phyloP scores from a whole-genome alignment of 2,888 invertebrate genomes.

The Sphaerophoria taeniata region DNA sequence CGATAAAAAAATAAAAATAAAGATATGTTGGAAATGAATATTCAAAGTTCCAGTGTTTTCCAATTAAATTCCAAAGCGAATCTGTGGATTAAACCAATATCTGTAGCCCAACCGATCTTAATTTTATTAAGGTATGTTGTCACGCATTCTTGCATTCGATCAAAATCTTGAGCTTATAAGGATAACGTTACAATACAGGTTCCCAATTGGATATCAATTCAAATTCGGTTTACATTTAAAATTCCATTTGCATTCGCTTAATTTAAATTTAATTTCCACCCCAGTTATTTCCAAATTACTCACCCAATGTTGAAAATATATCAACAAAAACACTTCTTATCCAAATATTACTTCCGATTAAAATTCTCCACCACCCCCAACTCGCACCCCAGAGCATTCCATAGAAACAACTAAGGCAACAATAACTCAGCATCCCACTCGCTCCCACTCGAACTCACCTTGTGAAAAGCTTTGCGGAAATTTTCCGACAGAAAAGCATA shows the following conservation, averaged over 20 bases:
- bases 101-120: too few relatives aligned
- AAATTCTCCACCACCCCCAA: conserved; percentile 73
- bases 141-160: too few relatives aligned
- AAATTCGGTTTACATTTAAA: neutral
- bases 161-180: too few relatives aligned
- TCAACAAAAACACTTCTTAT: conserved; percentile 28
- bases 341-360: conserved; percentile 6
- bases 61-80: too few relatives aligned
- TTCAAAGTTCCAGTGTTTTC: too few relatives aligned
- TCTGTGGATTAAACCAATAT: too few relatives aligned
- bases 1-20: too few relatives aligned
- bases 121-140: too few relatives aligned
- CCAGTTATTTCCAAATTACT: neutral
- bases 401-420: neutral
- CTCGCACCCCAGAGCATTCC: conserved; percentile 79
- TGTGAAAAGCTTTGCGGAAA: conserved; percentile 94
- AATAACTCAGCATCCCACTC: conserved; percentile 66
- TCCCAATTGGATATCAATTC: too few relatives aligned
- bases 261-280: conserved; percentile 41
- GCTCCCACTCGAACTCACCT: conserved; percentile 82
- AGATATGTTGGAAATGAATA: too few relatives aligned
- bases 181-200: too few relatives aligned
- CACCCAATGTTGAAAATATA: conserved; percentile 7
- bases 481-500: conserved; percentile 97
- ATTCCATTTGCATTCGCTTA: conserved; percentile 45